Conservation (phyloP, 2,797 vertebrate genomes). For the Percopsis omiscomaycus region DNA sequence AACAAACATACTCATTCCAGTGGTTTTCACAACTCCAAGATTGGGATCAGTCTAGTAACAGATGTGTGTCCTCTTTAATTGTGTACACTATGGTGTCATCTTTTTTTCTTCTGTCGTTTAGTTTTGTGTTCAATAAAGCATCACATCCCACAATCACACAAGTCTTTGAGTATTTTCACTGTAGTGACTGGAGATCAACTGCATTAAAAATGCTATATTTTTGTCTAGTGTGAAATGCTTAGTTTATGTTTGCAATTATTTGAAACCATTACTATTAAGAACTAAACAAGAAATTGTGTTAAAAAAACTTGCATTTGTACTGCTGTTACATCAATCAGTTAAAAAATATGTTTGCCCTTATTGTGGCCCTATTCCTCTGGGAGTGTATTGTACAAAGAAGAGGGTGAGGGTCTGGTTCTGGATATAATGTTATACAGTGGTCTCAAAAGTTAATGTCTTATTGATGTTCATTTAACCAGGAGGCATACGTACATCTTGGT, state of each 20-base stretch:
- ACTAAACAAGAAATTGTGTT: too few species aligned
- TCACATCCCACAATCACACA: background rate
- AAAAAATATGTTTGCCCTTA: background rate
- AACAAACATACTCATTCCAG: too few species aligned
- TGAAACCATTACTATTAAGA: too few species aligned
- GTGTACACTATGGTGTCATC: constrained; percentile 4
- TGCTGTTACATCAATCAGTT: background rate
- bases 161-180: constrained; percentile 8
- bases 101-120: constrained; percentile 2
- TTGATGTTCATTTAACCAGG: constrained; percentile 41
- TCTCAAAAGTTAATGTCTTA: constrained; percentile 35
- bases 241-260: too few species aligned
- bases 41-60: too few species aligned
- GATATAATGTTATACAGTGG: constrained; percentile 39
- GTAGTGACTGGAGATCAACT: background rate
- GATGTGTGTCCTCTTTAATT: too few species aligned
- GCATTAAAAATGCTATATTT: too few species aligned
- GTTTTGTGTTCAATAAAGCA: constrained; percentile 39
- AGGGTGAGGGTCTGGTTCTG: constrained; percentile 6
- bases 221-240: too few species aligned
- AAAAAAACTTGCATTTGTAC: too few species aligned
- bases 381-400: constrained; percentile 23
- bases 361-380: constrained; percentile 30
- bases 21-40: too few species aligned
- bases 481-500: constrained; percentile 49